Percentiles rank a stretch among this genome's conserved stretches.
These are phyloP conservation scores for Tragelaphus buxtoni DNA, from an alignment of 2,113 vertebrate genomes.

Conservation along the genomic window DNA sequence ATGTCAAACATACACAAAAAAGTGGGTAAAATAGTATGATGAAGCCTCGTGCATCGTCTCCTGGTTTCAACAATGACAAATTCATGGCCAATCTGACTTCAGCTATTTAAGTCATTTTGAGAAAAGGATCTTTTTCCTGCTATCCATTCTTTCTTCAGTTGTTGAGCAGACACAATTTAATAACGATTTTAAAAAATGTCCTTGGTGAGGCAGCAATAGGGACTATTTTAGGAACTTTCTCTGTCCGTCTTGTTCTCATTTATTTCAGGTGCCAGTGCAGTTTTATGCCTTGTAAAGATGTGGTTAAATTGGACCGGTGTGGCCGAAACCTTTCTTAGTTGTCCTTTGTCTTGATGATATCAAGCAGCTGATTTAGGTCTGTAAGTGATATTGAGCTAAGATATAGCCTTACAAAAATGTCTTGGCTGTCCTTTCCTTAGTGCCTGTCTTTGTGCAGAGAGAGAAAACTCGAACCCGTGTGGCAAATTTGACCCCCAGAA, in stretches of 20 bases:
- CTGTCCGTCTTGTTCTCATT: not conserved
- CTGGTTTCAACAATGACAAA: not conserved
- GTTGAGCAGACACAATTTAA: not conserved
- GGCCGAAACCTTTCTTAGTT: not conserved
- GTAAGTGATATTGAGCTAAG: not conserved
- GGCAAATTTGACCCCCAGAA: conserved; percentile 33
- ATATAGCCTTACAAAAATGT: not conserved
- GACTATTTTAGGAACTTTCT: not conserved
- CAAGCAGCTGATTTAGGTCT: not conserved
- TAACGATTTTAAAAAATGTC: not conserved
- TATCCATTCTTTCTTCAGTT: not conserved
- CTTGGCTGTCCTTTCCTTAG: not conserved
- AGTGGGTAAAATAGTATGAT: not conserved
- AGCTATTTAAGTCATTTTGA: not conserved
- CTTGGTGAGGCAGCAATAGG: not conserved
- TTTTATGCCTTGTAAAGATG: not conserved
- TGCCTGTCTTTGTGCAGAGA: not conserved
- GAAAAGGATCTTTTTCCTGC: not conserved
- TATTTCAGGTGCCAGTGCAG: not conserved
- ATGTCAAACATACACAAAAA: not conserved
- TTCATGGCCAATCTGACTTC: not conserved
- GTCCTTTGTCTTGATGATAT: not conserved
- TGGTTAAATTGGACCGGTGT: not conserved
- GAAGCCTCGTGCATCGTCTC: not conserved
- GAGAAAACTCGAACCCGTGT: not conserved